Evolutionary conservation across 2,888 invertebrate genomes (phyloP).

Genomic region (Drosophila nr. perissopoda): DNA sequence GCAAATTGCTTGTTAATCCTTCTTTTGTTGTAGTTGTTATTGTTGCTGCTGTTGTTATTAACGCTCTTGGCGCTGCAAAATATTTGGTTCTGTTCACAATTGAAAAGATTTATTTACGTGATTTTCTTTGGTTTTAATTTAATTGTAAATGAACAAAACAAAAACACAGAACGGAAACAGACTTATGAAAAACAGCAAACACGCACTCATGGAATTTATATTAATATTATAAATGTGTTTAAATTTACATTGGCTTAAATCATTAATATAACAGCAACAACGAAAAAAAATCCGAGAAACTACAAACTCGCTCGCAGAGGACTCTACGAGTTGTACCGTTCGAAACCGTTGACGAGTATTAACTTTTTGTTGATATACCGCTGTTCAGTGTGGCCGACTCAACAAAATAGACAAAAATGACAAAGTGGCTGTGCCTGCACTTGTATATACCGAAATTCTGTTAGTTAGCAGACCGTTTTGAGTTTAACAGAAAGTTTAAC

Average conservation of each 20-base stretch:
- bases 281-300: constrained; percentile 16
- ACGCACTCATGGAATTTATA: constrained; percentile 6
- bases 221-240: neutral
- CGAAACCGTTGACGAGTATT: constrained; percentile 66
- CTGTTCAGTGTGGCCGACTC: constrained; percentile 45
- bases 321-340: constrained; percentile 53
- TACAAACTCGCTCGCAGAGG: constrained; percentile 33
- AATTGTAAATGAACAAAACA: constrained; percentile 4
- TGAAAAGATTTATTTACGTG: neutral
- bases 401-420: constrained; percentile 15
- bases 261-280: constrained; percentile 45
- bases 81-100: constrained; percentile 3
- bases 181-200: neutral
- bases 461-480: constrained; percentile 33
- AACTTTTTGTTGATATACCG: constrained; percentile 59
- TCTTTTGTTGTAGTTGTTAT: neutral
- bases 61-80: constrained; percentile 30
- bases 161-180: constrained; percentile 1
- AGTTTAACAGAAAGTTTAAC: constrained; percentile 12
- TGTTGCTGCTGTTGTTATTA: constrained; percentile 11
- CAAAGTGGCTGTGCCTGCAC: constrained; percentile 25
- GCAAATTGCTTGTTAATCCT: constrained; percentile 13
- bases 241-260: constrained; percentile 46
- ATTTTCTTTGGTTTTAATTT: neutral
- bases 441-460: constrained; percentile 31